phyloP scores from a whole-genome alignment of 2,797 vertebrate species.

The Eulemur coronatus region DNA sequence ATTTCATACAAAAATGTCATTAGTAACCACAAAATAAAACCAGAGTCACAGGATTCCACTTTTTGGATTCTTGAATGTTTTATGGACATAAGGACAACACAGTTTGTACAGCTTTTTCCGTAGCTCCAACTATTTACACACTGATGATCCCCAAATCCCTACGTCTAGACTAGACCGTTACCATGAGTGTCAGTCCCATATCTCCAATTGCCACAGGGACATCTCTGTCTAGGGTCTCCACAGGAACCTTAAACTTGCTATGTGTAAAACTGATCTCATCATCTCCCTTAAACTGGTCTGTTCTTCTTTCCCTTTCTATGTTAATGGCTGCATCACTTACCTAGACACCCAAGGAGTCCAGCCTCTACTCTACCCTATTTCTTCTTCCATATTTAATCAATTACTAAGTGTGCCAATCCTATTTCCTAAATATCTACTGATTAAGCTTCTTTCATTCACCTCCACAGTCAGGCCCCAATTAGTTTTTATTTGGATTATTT shows the following conservation, averaged over 20 bases:
- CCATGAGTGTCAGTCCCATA: background rate
- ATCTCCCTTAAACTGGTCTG: background rate
- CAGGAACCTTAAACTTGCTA: background rate
- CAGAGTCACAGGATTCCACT: background rate
- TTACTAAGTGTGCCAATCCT: background rate
- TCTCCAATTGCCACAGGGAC: background rate
- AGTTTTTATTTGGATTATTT: background rate
- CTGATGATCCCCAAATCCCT: background rate
- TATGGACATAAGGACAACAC: background rate
- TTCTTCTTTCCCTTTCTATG: background rate
- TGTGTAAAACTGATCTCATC: background rate
- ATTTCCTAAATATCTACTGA: background rate
- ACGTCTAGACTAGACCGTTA: background rate
- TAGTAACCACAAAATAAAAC: constrained; percentile 20
- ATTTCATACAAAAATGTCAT: constrained; percentile 26
- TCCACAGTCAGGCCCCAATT: background rate
- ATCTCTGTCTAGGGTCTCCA: background rate
- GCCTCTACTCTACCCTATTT: background rate
- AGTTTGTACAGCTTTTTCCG: background rate
- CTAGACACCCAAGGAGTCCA: background rate
- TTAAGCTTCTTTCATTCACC: background rate
- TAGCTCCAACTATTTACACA: background rate
- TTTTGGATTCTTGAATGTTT: background rate
- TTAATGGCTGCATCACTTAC: background rate
- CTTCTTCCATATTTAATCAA: background rate